A percentile compares a stretch with the other conserved stretches of the same genome.
phyloP scores from a whole-genome alignment of 2,888 invertebrate genomes.

The Sphaerophoria taeniata region DNA sequence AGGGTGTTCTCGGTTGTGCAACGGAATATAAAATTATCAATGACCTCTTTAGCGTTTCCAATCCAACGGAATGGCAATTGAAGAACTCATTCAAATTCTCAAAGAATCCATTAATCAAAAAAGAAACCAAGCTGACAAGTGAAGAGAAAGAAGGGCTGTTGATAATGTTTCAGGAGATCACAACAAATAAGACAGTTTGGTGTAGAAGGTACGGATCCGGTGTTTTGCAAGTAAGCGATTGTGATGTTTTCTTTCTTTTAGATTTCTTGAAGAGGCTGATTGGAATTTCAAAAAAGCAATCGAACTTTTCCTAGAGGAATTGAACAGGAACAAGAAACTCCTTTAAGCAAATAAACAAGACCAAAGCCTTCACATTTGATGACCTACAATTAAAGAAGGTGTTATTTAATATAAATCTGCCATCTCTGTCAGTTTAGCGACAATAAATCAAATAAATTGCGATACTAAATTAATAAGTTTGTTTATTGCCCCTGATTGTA shows the following conservation, averaged over 20 bases:
- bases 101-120: conserved; percentile 58
- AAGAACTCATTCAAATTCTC: conserved; percentile 77
- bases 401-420: background rate
- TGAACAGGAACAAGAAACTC: conserved; percentile 75
- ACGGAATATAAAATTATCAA: conserved; percentile 78
- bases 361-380: background rate
- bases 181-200: conserved; percentile 79
- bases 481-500: conserved; percentile 25
- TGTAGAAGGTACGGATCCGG: conserved; percentile 70
- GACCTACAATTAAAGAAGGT: background rate
- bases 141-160: conserved; percentile 78
- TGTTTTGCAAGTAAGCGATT: background rate
- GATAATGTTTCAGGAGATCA: conserved; percentile 78
- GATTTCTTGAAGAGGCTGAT: conserved; percentile 78
- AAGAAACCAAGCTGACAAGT: conserved; percentile 70
- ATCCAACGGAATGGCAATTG: conserved; percentile 77
- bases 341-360: background rate
- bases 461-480: conserved; percentile 28
- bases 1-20: conserved; percentile 77
- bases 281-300: conserved; percentile 78
- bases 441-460: conserved; percentile 34
- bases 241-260: conserved; percentile 47
- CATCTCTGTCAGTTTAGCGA: background rate
- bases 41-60: conserved; percentile 78
- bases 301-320: conserved; percentile 76